A percentile compares a stretch with the other conserved stretches of the same genome.
Evolutionary conservation across 2,888 invertebrate species (phyloP).

Genomic region (Cephus rjabovi): DNA sequence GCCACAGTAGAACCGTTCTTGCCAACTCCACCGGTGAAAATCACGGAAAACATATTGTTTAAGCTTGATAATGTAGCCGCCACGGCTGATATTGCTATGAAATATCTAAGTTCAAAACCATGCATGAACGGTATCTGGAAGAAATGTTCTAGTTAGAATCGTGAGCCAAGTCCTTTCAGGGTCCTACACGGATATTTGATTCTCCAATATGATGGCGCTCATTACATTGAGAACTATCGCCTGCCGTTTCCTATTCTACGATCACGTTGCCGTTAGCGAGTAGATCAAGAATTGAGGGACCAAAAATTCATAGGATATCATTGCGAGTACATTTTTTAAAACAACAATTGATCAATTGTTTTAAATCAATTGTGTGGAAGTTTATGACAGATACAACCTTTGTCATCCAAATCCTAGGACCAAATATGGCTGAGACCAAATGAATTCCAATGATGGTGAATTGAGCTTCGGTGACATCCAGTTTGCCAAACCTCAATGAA

Average conservation of each 20-base stretch:
- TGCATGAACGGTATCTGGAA: conserved; percentile 71
- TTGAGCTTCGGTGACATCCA: conserved; percentile 99
- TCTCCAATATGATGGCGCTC: neutral
- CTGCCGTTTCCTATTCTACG: neutral
- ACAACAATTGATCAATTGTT: neutral
- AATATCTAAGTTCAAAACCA: conserved; percentile 81
- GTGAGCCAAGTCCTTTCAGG: conserved; percentile 1
- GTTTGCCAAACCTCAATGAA: conserved; percentile 86
- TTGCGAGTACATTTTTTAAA: neutral
- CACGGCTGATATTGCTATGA: conserved; percentile 81
- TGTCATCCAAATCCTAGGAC: conserved; percentile 87
- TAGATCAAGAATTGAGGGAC: neutral
- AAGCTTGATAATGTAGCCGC: conserved; percentile 79
- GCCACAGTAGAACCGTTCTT: conserved; percentile 99
- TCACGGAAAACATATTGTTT: conserved; percentile 77
- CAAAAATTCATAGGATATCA: neutral
- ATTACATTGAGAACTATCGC: neutral
- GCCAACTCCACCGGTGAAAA: conserved; percentile 89
- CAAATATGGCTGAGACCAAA: conserved; percentile 86
- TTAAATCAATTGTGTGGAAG: neutral
- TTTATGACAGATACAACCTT: conserved; percentile 70
- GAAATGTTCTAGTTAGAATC: conserved; percentile 37
- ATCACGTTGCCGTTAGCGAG: neutral
- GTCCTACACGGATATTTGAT: neutral
- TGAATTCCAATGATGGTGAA: conserved; percentile 92